These are phyloP conservation scores for Cantharis lateralis DNA, from an alignment of 2,888 invertebrate species.

Conservation along the genomic window DNA sequence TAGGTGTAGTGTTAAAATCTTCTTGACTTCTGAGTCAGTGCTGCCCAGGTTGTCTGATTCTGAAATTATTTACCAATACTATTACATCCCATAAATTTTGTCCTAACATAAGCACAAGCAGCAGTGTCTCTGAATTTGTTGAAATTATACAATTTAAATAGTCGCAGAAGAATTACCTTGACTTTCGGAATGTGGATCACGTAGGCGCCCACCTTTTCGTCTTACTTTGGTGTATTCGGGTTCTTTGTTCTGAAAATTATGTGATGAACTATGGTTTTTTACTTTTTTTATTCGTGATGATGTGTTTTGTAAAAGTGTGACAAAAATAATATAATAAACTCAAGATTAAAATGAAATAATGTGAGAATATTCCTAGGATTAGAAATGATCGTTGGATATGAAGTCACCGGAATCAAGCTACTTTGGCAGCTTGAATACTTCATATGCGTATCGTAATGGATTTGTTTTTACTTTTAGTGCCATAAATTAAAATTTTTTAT, in stretches of 20 bases:
- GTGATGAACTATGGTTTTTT: neutral
- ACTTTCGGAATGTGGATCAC: constrained; percentile 82
- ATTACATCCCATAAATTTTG: neutral
- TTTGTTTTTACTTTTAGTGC: no score
- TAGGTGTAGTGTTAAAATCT: constrained; percentile 89
- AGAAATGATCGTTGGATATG: neutral
- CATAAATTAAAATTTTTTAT: no score
- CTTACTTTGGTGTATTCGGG: constrained; percentile 83
- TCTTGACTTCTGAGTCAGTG: constrained; percentile 93
- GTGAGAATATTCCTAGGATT: neutral
- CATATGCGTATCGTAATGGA: neutral
- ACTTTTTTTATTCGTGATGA: neutral
- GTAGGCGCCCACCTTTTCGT: constrained; percentile 78
- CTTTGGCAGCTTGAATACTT: no score
- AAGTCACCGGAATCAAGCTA: neutral
- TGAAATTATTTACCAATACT: constrained; percentile 56
- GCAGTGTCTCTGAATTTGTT: constrained; percentile 42
- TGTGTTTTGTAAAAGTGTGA: neutral
- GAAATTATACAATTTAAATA: neutral
- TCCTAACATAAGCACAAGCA: constrained; percentile 39
- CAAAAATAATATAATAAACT: neutral
- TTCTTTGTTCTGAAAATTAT: constrained; percentile 68
- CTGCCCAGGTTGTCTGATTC: constrained; percentile 94
- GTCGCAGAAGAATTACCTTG: constrained; percentile 65
- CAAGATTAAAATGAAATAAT: neutral